phyloP scores from a whole-genome alignment of 1,140 invertebrate species.

The Cepaea nemoralis region DNA sequence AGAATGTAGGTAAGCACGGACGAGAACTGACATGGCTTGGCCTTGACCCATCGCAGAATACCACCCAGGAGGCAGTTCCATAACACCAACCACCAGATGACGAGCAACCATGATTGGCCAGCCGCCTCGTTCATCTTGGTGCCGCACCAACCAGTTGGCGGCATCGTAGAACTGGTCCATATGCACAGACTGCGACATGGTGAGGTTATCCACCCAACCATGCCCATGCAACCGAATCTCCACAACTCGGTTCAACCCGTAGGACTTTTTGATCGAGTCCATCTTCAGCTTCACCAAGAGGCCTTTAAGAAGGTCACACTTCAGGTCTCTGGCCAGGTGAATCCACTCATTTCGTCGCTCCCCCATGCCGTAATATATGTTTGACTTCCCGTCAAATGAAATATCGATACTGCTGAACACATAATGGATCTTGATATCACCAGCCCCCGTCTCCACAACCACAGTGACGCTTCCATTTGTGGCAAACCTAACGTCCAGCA shows the following conservation, averaged over 20 bases:
- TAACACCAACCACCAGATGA: constrained; percentile 81
- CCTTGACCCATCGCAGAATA: constrained; percentile 98
- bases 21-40: constrained; percentile 92
- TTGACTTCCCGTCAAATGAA: constrained; percentile 80
- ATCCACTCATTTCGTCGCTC: constrained; percentile 80
- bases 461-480: constrained; percentile 87
- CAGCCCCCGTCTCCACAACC: constrained; percentile 81
- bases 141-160: constrained; percentile 90
- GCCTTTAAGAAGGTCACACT: constrained; percentile 90
- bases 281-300: constrained; percentile 17
- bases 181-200: constrained; percentile 74
- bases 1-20: constrained; percentile 88
- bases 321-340: constrained; percentile 86
- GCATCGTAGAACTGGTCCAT: constrained; percentile 92
- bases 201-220: constrained; percentile 75
- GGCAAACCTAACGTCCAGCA: constrained; percentile 79
- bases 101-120: constrained; percentile 92
- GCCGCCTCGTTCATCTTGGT: constrained; percentile 94
- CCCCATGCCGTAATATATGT: constrained; percentile 88
- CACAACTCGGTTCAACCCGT: constrained; percentile 53
- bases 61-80: constrained; percentile 88
- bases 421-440: constrained; percentile 85
- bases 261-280: constrained; percentile 32
- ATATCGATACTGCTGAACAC: constrained; percentile 82
- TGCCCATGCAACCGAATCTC: constrained; percentile 79